Conservation (phyloP, 2,797 vertebrate species). For the Podargus strigoides region DNA sequence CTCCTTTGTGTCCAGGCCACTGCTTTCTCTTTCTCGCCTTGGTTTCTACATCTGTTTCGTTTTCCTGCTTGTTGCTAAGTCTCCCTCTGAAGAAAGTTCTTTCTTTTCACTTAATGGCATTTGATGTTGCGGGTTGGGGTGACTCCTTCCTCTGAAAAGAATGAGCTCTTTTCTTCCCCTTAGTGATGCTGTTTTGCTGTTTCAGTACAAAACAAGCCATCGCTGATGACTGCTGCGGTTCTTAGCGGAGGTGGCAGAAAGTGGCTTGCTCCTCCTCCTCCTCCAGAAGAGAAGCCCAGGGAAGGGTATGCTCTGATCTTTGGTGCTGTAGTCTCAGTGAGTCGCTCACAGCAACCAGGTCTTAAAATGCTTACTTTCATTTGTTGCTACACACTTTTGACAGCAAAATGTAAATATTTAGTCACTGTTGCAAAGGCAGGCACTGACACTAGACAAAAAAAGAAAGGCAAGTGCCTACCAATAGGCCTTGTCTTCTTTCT, state of each 20-base stretch:
- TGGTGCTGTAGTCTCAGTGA: neutral
- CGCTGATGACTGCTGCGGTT: fast-evolving
- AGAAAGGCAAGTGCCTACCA: fast-evolving
- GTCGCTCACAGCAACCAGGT: neutral
- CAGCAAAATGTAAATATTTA: neutral
- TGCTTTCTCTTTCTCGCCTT: neutral
- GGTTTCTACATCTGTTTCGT: neutral
- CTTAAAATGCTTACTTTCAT: neutral
- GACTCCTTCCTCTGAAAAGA: neutral
- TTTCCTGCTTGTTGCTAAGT: neutral
- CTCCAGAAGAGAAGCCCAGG: neutral
- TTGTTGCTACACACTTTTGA: neutral
- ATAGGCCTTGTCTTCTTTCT: neutral
- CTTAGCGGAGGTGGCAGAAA: neutral
- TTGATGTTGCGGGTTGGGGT: neutral
- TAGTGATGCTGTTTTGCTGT: neutral
- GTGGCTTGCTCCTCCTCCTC: neutral
- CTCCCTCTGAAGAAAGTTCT: neutral
- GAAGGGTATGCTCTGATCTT: neutral
- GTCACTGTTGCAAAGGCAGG: neutral
- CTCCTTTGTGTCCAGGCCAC: neutral
- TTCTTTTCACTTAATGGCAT: neutral
- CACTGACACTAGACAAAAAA: neutral
- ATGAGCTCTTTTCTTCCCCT: neutral
- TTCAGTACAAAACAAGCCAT: neutral